phyloP scores from a whole-genome alignment of 2,888 invertebrate genomes.

The Eudemis profundana region DNA sequence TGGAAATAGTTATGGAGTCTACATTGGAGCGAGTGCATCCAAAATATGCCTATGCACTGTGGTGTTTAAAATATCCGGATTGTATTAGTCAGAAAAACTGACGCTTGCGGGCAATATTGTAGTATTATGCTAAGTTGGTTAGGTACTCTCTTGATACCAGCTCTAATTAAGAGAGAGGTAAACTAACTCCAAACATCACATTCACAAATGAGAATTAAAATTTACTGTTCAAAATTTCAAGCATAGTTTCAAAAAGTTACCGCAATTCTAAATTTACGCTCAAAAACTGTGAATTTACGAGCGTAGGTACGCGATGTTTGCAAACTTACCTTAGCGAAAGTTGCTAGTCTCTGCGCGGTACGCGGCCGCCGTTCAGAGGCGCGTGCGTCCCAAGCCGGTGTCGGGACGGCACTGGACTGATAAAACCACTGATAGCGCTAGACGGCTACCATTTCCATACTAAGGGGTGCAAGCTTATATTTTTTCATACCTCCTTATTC shows the following conservation, averaged over 20 bases:
- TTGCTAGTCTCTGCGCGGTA: slow-evolving; percentile 15
- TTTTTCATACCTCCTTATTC: too few relatives aligned
- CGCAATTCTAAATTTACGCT: background rate
- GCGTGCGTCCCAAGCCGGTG: slow-evolving; percentile 59
- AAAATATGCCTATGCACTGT: too few relatives aligned
- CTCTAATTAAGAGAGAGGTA: too few relatives aligned
- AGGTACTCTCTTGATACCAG: too few relatives aligned
- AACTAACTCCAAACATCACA: background rate
- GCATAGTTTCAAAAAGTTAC: background rate
- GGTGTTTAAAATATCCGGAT: too few relatives aligned
- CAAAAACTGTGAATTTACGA: background rate
- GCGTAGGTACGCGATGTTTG: background rate
- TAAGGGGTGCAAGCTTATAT: too few relatives aligned
- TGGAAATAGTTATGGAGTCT: too few relatives aligned
- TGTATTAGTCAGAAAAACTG: too few relatives aligned
- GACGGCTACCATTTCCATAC: slow-evolving; percentile 34
- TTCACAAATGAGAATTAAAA: background rate
- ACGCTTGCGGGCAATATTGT: too few relatives aligned
- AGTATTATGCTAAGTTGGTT: too few relatives aligned
- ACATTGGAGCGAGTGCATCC: too few relatives aligned
- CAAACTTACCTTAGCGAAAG: slow-evolving; percentile 31
- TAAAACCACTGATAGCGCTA: slow-evolving; percentile 56
- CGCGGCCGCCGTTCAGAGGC: slow-evolving; percentile 37
- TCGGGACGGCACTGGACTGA: slow-evolving; percentile 57
- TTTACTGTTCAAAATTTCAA: background rate